Evolutionary conservation across 2,113 vertebrate genomes (phyloP).

Genomic region (Cynocephalus volans): DNA sequence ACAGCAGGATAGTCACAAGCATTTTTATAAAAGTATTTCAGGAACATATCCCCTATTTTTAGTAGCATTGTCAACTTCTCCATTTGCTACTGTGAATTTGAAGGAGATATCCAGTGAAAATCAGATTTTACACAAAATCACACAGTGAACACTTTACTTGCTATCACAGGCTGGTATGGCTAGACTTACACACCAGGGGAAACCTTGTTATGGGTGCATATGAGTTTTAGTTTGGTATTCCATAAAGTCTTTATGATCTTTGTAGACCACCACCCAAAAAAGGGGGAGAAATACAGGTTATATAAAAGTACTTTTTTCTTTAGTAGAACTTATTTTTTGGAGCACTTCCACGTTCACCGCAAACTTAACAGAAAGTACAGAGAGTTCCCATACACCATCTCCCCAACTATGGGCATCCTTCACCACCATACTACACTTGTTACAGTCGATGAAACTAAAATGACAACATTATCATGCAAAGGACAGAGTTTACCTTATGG

Average conservation of each 20-base stretch:
- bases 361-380: not conserved
- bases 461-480: not conserved
- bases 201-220: not conserved
- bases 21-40: slow-evolving; percentile 31
- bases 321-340: not conserved
- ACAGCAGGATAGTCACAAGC: not conserved
- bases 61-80: not conserved
- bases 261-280: not conserved
- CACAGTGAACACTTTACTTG: not conserved
- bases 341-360: not conserved
- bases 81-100: not conserved
- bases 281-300: not conserved
- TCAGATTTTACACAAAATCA: not conserved
- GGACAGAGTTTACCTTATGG: not conserved
- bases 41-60: not conserved
- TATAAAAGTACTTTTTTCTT: not conserved
- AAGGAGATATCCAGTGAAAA: not conserved
- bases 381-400: not conserved
- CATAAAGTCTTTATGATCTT: not conserved
- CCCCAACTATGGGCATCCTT: too few species aligned
- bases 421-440: not conserved
- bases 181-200: not conserved
- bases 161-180: not conserved
- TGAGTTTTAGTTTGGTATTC: not conserved
- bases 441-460: not conserved